Evolutionary conservation across 1,140 invertebrate genomes (phyloP), one percentile per base, ranked within the genome.

Genomic region (Zelostemma sp.): DNA sequence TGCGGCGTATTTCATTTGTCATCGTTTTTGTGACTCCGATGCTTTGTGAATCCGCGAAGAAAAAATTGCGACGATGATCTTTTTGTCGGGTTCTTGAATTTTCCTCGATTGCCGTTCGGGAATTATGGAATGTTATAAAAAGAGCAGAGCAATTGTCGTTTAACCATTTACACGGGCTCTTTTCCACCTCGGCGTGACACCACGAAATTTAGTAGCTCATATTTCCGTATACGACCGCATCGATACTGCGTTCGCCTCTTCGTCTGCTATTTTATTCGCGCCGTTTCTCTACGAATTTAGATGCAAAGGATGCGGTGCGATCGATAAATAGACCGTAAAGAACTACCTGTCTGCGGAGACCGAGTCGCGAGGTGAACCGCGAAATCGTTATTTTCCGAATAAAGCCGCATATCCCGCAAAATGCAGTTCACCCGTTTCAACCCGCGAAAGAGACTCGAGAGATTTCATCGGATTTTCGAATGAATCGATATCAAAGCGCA

Each of bases 291-390:
- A 62, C 64, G 61, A 72, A 68, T 72, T 72, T 72, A 64, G 57
- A 64, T 68, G 64, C 64, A 68, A 72, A 72, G 61, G 69, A 72
- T 72, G 69, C 64, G 60, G 57, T 47, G 48, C 69, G 60, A 68
- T 70, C 66, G 59, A 67, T 64, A 69, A 70, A 70, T 64, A 70
- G 67, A 67, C 63, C 57, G 58, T 68, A 74, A 72, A 67, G 61
- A 68, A 71, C 58, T 68, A 74, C 64, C 60, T 70, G 57, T 70
- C 66, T 41, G 48, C 19, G 14, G 41, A 55, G 35, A 64, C 59
- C 66, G n/a, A 63, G 35, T 21, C 48, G 35, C 35, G 48, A 68
- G 56, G 59, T 54, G 47, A 73, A 67, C 67, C 67, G 60, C 72
- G 57, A 65, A 64, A 68, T 64, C 60, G 57, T 57, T 69, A 43